Evolutionary conservation across 2,888 invertebrate species (phyloP), one percentile per base, ranked within the genome.

Genomic region (Phengaris alcon): DNA sequence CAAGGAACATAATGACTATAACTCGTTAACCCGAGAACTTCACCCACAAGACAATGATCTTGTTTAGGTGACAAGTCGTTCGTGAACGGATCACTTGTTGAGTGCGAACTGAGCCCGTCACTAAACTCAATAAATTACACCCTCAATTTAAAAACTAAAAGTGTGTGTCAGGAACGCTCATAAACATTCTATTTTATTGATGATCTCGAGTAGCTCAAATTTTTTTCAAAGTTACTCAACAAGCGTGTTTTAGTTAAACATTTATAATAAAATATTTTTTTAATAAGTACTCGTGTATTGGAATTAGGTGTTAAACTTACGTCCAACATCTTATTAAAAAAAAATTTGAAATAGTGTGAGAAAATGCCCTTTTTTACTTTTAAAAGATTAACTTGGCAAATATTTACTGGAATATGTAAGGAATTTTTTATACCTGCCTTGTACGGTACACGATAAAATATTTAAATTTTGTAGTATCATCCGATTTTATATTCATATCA

Each of bases 151-250:
- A 79, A 87, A 82, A 80, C 77, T 81, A 77, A 78, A 77, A 79
- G 76, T 80, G 82, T 82, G 84, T 86, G 90, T 89, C 90, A 86
- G 80, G 81, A 78, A 80, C 83, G 84, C 89, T 86, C 88, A 87
- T 93, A 93, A 93, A 93, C 79, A 86, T 82, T 86, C 81, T 79
- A 87, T 82, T 93, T 93, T 93, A 93, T 92, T 89, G 89, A 86
- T 87, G 84, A 84, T 82, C 83, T 86, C 79, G 83, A 88, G 88
- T 86, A 85, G 82, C 83, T 78, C 79, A 77, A 83, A 82, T 84
- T 79, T 80, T 82, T 48, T 82, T 82, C n/a, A n/a, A n/a, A n/a
- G n/a, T 22, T 51, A 51, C 51, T 15, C 51, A 13, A 52, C 15
- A 69, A 44, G 7, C 69, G 83, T 82, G 85, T 84, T 84, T 80